A percentile compares a stretch with the other conserved stretches of the same genome.
These are phyloP conservation scores for Heliconius himera DNA, from an alignment of 1,140 invertebrate genomes.

Conservation along the genomic window DNA sequence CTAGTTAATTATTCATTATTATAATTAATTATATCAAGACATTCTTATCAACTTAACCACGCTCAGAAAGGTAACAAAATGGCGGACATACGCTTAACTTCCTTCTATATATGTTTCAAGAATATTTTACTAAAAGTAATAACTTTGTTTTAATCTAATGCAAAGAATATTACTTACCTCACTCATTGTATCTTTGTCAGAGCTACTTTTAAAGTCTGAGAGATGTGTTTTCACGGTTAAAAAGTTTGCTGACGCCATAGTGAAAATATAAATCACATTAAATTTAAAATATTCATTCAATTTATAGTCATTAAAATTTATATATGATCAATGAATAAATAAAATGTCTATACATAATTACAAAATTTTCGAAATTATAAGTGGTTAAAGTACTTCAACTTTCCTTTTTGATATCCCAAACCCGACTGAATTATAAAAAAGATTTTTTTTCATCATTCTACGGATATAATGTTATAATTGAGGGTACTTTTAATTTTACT, in stretches of 20 bases:
- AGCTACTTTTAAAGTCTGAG: conserved; percentile 73
- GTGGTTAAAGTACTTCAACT: conserved; percentile 50
- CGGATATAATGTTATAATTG: not conserved
- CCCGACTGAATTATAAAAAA: conserved; percentile 40
- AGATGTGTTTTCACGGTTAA: conserved; percentile 78
- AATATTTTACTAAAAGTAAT: not conserved
- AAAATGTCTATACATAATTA: conserved; percentile 52
- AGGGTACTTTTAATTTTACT: conserved; percentile 40
- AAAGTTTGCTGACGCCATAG: conserved; percentile 72
- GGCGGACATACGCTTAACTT: conserved; percentile 38
- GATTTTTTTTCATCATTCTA: not conserved
- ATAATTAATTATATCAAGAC: not conserved
- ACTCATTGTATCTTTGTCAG: conserved; percentile 77
- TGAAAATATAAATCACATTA: conserved; percentile 50
- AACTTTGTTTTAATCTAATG: not conserved
- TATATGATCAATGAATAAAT: conserved; percentile 51
- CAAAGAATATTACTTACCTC: conserved; percentile 66
- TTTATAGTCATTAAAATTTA: conserved; percentile 38
- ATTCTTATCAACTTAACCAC: not conserved
- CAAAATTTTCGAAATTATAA: conserved; percentile 33
- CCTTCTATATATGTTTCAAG: not conserved
- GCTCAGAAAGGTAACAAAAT: conserved; percentile 44
- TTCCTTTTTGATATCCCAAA: conserved; percentile 51
- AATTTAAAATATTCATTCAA: conserved; percentile 38
- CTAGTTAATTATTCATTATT: not conserved